Evolutionary conservation across 64 coral and sea anemone genomes (phyloP), one percentile per base, ranked within the genome.

Genomic region (Montipora efflorescens): DNA sequence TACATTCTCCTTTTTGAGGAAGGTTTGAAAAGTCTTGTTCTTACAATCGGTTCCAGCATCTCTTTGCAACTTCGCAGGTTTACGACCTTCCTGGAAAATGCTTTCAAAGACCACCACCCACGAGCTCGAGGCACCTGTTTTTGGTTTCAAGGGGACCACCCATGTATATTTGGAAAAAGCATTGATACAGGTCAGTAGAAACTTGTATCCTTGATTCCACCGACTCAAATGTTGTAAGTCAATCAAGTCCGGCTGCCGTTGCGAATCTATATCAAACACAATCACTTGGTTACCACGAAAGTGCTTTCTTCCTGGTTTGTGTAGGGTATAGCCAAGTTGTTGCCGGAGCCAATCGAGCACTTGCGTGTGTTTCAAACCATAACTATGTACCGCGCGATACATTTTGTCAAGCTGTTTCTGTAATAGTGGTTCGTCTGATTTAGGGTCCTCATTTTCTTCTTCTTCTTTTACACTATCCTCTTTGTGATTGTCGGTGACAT

Each of bases 131-230:
- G 4, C 12, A 20, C 67, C 15, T 82, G 58, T 91, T 49, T 47
- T 68, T 79, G 45, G 72, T 62, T 79, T 91, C 78, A 83, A 91
- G 3, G 90, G 62, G 16, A 48, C 22, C 47, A 91, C 59, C 69
- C 62, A 47, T 2, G 78, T 19, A 55, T 3, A 25, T 28, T 79
- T 75, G 57, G n/a, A 67, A 82, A 82, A 8, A 8, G 19, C 21
- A 82, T 91, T 53, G 1, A 91, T 83, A 36, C 64, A 81, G 18
- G 46, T 67, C 1, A 91, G 77, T 67, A 50, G 21, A 48, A 83
- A 82, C 70, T 73, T 91, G 21, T 72, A 66, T 15, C 67, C 67
- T 15, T 52, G 10, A 22, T 91, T 91, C 15, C 51, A 80, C 44
- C 50, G 22, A 11, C 68, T 78, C 16, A 91, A 28, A 51, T 20